Percentiles rank a stretch among this genome's conserved stretches.
Evolutionary conservation across 2,113 vertebrate species (phyloP).

Genomic region (Genyomyrus donnyi): DNA sequence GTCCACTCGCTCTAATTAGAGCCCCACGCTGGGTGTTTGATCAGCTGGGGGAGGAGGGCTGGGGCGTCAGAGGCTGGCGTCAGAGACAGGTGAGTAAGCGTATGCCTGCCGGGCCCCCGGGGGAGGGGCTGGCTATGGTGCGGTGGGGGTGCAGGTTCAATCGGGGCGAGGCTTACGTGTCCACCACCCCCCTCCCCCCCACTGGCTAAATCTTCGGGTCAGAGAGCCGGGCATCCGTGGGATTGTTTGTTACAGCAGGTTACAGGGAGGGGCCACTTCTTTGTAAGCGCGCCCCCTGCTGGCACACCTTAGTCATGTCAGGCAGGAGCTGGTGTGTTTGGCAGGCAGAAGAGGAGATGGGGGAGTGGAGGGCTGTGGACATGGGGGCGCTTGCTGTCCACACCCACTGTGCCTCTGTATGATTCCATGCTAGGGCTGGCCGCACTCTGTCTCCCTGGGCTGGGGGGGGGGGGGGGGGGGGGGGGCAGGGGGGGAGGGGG

Average conservation of each 20-base stretch:
- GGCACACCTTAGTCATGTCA: background rate
- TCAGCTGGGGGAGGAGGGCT: slow-evolving; percentile 54
- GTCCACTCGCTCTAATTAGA: slow-evolving; percentile 39
- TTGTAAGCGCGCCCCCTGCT: slow-evolving; percentile 38
- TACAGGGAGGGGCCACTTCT: background rate
- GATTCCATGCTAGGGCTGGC: background rate
- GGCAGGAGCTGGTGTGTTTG: background rate
- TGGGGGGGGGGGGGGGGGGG: background rate
- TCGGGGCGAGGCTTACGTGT: slow-evolving; percentile 1
- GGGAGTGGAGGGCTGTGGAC: background rate
- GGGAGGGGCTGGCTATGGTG: background rate
- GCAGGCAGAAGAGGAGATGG: background rate
- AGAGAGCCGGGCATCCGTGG: slow-evolving; percentile 1
- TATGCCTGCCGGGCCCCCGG: background rate
- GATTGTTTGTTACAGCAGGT: slow-evolving; percentile 22
- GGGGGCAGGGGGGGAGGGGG: too few species aligned
- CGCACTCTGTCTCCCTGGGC: background rate
- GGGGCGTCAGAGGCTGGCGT: slow-evolving; percentile 66
- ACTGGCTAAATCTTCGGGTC: background rate
- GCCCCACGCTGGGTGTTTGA: slow-evolving; percentile 36
- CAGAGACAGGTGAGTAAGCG: slow-evolving; percentile 83
- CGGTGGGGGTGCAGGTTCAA: slow-evolving; percentile 12
- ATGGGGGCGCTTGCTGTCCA: background rate
- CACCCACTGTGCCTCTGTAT: background rate
- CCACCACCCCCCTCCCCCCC: too few species aligned